Evolutionary conservation across 2,888 invertebrate genomes (phyloP).

Genomic region (Gonocerus acuteangulatus): DNA sequence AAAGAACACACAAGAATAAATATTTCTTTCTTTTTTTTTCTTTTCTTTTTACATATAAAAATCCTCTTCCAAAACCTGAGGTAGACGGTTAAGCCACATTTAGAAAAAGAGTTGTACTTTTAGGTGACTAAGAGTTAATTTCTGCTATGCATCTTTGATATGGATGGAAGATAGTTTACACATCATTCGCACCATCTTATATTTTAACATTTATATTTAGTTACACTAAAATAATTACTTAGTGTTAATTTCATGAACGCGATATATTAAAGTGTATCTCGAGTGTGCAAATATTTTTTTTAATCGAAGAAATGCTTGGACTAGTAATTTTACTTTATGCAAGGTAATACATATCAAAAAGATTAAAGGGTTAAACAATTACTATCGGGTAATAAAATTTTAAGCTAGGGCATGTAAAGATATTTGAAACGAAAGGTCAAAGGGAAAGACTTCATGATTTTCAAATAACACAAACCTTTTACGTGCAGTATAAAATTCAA

Average conservation of each 20-base stretch:
- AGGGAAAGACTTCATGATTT: conserved; percentile 6
- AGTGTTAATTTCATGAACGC: background rate
- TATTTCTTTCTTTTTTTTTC: conserved; percentile 28
- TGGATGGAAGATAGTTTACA: conserved; percentile 30
- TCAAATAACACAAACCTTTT: background rate
- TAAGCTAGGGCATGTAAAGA: too few relatives aligned
- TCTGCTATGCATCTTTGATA: conserved; percentile 30
- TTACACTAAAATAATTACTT: background rate
- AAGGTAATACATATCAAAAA: conserved; percentile 8
- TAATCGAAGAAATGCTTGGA: background rate
- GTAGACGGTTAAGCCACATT: conserved; percentile 37
- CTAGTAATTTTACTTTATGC: conserved; percentile 7
- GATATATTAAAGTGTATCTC: background rate
- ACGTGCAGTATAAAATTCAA: background rate
- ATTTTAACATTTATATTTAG: conserved; percentile 4
- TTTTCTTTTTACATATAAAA: conserved; percentile 27
- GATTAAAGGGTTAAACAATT: background rate
- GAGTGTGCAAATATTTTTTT: background rate
- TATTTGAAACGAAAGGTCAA: conserved; percentile 4
- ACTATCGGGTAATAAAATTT: too few relatives aligned
- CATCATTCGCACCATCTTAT: conserved; percentile 17
- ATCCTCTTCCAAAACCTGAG: conserved; percentile 35
- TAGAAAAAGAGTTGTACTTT: conserved; percentile 36
- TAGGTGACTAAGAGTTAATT: conserved; percentile 30
- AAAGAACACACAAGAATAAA: conserved; percentile 35